phyloP scores from a whole-genome alignment of 1,140 invertebrate genomes.

The Neuroterus valhalla region DNA sequence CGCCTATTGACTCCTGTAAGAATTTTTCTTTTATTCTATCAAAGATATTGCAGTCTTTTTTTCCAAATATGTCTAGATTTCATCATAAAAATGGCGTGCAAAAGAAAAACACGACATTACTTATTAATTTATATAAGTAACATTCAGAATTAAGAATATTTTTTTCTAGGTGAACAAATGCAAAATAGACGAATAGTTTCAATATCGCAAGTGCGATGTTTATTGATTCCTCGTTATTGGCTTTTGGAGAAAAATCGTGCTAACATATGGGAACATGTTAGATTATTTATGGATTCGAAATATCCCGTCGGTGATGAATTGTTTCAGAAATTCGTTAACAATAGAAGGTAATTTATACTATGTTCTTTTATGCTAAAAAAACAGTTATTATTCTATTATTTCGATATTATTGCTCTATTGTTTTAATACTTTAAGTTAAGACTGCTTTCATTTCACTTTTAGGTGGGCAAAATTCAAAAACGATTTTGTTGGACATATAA shows the following conservation, averaged over 20 bases:
- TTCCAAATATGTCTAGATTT: no score
- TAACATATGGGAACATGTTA: conserved; percentile 79
- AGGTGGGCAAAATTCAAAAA: conserved; percentile 76
- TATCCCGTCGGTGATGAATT: conserved; percentile 77
- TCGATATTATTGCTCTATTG: no score
- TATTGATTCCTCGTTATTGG: conserved; percentile 80
- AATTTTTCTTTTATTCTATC: no score
- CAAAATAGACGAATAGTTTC: conserved; percentile 78
- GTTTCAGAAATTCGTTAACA: conserved; percentile 75
- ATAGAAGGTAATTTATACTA: conserved; percentile 63
- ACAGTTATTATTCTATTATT: not conserved
- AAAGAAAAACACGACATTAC: not conserved
- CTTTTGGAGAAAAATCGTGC: conserved; percentile 78
- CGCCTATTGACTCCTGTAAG: no score
- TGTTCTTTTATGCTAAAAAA: conserved; percentile 1
- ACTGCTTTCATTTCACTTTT: conserved; percentile 30
- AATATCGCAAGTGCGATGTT: conserved; percentile 74
- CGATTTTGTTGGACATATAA: conserved; percentile 72
- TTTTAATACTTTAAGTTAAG: not conserved
- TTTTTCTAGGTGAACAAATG: conserved; percentile 78
- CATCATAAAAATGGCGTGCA: no score
- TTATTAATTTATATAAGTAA: not conserved
- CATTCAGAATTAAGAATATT: not conserved
- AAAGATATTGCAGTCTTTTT: no score
- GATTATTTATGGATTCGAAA: conserved; percentile 77